A percentile compares a stretch with the other conserved stretches of the same genome.
phyloP scores from a whole-genome alignment of 2,797 vertebrate genomes.

The Graptemys geographica region DNA sequence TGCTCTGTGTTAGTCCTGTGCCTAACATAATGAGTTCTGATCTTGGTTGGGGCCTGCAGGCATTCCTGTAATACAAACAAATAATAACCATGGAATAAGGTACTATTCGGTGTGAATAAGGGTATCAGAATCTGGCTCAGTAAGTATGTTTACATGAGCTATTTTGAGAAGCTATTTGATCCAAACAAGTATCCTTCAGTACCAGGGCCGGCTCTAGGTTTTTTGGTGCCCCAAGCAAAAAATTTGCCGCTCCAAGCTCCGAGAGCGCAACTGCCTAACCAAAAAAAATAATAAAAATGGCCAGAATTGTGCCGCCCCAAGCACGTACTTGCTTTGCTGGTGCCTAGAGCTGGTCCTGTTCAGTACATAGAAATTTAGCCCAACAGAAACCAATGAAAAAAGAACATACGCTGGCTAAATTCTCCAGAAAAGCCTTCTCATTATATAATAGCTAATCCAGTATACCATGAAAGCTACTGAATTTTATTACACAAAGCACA shows the following conservation, averaged over 20 bases:
- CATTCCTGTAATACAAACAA: not conserved
- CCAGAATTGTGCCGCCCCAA: too few relatives aligned
- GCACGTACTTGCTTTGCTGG: too few relatives aligned
- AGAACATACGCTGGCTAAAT: not conserved
- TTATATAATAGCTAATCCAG: conserved; percentile 59
- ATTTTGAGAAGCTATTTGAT: not conserved
- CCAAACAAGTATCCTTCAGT: not conserved
- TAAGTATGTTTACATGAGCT: not conserved
- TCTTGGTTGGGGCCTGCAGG: not conserved
- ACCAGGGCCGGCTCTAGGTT: not conserved
- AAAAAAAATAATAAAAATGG: too few relatives aligned
- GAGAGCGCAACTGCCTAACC: too few relatives aligned
- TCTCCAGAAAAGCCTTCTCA: not conserved
- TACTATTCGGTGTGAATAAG: not conserved
- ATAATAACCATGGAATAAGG: not conserved
- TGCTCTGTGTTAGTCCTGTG: not conserved
- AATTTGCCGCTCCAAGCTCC: too few relatives aligned
- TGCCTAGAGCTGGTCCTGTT: not conserved
- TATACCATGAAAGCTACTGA: conserved; percentile 34
- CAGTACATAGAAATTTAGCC: not conserved
- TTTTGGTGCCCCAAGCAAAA: too few relatives aligned
- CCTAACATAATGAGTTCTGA: not conserved
- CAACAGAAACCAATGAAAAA: not conserved
- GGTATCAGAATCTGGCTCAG: not conserved
- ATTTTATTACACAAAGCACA: conserved; percentile 46